phyloP scores from a whole-genome alignment of 2,113 vertebrate species.

The Megaceryle torquata region DNA sequence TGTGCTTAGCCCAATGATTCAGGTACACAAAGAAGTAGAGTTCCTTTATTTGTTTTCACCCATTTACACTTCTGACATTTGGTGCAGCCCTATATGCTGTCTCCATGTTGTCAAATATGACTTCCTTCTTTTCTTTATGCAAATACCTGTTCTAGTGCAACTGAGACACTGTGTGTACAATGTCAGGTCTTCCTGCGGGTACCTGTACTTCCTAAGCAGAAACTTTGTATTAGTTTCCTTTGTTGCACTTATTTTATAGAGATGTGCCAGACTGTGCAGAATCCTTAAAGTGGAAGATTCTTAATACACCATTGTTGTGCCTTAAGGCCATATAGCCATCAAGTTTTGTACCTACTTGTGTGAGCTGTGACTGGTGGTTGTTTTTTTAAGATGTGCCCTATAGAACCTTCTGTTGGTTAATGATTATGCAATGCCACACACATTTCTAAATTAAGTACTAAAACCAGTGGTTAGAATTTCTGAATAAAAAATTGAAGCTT shows the following conservation, averaged over 20 bases:
- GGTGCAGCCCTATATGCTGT: neutral
- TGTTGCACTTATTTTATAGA: neutral
- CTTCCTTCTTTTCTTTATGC: neutral
- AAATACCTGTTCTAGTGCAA: neutral
- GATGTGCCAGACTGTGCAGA: neutral
- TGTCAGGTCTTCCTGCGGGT: neutral
- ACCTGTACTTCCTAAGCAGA: neutral
- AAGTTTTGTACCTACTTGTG: neutral
- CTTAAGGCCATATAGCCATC: neutral
- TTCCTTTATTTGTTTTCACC: neutral
- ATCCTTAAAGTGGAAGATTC: neutral
- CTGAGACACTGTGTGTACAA: no score
- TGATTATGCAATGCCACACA: fast-evolving
- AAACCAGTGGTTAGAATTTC: neutral
- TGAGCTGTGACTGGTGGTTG: neutral
- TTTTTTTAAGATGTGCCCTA: neutral
- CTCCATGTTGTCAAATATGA: neutral
- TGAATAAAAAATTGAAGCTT: neutral
- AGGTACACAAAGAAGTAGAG: neutral
- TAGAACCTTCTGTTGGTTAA: neutral
- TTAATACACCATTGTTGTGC: fast-evolving
- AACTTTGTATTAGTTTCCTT: neutral
- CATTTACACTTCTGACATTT: neutral
- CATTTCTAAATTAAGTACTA: neutral
- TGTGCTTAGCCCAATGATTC: neutral